These are phyloP conservation scores for Antigone vipio DNA, from an alignment of 2,113 vertebrate species.

Conservation along the genomic window DNA sequence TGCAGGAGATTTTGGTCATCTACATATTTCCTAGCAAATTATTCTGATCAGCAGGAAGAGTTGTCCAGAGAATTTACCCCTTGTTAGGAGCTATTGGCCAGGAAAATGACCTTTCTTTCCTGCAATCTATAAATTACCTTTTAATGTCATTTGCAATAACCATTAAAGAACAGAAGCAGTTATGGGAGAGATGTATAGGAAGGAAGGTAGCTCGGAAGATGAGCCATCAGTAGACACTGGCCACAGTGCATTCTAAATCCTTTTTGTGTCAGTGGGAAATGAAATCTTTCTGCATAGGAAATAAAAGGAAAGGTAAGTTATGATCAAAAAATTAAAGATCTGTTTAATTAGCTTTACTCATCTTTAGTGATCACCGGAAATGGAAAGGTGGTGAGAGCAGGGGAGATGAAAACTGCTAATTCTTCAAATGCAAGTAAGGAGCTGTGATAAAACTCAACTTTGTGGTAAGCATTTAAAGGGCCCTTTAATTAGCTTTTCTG, in stretches of 20 bases:
- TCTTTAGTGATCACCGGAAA: constrained; percentile 61
- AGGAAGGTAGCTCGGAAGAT: neutral
- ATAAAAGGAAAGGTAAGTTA: constrained; percentile 61
- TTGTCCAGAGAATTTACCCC: neutral
- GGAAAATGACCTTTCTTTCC: constrained; percentile 12
- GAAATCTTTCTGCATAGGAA: constrained; percentile 26
- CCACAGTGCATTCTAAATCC: neutral
- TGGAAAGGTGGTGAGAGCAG: constrained; percentile 33
- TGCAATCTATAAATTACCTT: constrained; percentile 48
- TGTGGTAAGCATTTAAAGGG: constrained; percentile 76
- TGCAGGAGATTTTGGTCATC: neutral
- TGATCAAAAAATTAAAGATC: constrained; percentile 55
- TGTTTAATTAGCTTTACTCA: constrained; percentile 67
- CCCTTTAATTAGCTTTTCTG: constrained; percentile 79
- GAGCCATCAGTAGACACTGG: neutral
- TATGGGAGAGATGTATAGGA: neutral
- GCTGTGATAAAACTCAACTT: constrained; percentile 68
- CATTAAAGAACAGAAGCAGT: constrained; percentile 35
- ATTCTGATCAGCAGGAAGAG: neutral
- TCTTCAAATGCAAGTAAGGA: constrained; percentile 62
- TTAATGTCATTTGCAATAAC: constrained; percentile 52
- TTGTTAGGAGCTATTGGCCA: neutral
- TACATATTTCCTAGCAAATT: neutral
- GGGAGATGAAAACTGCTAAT: constrained; percentile 52
- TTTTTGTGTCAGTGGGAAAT: constrained; percentile 32